phyloP scores from a whole-genome alignment of 2,113 vertebrate genomes.

The Oplegnathus fasciatus region DNA sequence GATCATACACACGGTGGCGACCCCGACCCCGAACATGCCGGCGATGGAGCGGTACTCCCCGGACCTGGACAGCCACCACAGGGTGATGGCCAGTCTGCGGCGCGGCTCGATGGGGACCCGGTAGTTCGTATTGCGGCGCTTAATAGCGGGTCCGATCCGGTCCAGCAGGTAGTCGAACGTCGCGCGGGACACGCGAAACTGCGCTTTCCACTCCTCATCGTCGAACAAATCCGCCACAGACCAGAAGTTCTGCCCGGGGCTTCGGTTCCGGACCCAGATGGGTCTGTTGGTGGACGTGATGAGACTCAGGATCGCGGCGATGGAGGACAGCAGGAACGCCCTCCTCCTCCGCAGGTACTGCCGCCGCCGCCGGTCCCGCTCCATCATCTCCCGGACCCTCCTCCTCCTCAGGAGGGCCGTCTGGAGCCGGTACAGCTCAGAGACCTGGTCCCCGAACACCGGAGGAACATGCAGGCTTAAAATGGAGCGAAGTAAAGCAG shows the following conservation, averaged over 20 bases:
- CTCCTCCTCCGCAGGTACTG: slow-evolving; percentile 55
- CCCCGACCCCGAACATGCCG: slow-evolving; percentile 44
- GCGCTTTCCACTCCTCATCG: slow-evolving; percentile 57
- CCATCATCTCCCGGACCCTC: slow-evolving; percentile 50
- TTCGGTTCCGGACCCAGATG: slow-evolving; percentile 42
- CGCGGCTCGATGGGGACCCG: slow-evolving; percentile 59
- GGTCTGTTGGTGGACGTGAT: slow-evolving; percentile 28
- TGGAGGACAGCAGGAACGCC: slow-evolving; percentile 59
- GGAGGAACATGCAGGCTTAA: not conserved
- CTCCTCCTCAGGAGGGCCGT: slow-evolving; percentile 22
- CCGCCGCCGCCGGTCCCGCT: slow-evolving; percentile 42
- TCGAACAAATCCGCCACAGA: slow-evolving; percentile 16
- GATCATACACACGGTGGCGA: slow-evolving; percentile 57
- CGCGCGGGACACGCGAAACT: slow-evolving; percentile 45
- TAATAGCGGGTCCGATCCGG: slow-evolving; percentile 36
- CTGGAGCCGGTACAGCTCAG: slow-evolving; percentile 38
- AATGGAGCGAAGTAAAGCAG: not conserved
- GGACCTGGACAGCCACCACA: slow-evolving; percentile 61
- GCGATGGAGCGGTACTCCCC: slow-evolving; percentile 66
- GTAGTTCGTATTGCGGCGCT: slow-evolving; percentile 39
- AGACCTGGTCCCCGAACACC: not conserved
- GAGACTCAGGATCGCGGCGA: slow-evolving; percentile 48
- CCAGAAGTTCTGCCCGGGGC: slow-evolving; percentile 47
- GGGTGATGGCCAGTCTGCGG: slow-evolving; percentile 60
- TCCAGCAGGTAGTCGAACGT: slow-evolving; percentile 52